These are phyloP conservation scores for Spheniscus mendiculus DNA, from an alignment of 2,113 vertebrate species.

Conservation along the genomic window DNA sequence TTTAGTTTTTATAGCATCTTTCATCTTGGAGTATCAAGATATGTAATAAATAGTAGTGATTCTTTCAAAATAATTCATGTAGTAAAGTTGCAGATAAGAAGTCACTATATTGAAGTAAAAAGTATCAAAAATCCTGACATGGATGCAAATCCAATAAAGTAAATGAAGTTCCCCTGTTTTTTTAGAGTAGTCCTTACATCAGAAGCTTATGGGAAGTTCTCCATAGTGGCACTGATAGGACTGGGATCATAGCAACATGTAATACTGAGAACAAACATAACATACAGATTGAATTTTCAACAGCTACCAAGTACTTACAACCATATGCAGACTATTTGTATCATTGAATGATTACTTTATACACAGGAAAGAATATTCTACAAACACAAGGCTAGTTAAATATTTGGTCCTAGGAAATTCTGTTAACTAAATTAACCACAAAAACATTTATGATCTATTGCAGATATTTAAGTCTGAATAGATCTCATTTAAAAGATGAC, in stretches of 20 bases:
- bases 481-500: not conserved
- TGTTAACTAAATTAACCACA: not conserved
- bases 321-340: not conserved
- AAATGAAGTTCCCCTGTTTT: rapidly evolving
- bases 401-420: not conserved
- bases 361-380: not conserved
- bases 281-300: not conserved
- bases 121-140: not conserved
- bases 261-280: not conserved
- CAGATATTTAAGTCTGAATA: not conserved
- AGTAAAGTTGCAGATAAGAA: not conserved
- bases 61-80: not conserved
- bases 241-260: not conserved
- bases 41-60: not conserved
- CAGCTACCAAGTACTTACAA: not conserved
- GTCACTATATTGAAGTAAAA: not conserved
- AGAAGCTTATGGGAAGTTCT: not conserved
- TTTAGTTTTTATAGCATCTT: not conserved
- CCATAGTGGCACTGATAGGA: not conserved
- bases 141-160: not conserved
- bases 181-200: not conserved
- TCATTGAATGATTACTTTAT: not conserved
- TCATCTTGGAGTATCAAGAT: not conserved
- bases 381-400: not conserved
- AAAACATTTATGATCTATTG: not conserved